phyloP scores from a whole-genome alignment of 1,140 invertebrate genomes.

The Tetranychus cinnabarinus region DNA sequence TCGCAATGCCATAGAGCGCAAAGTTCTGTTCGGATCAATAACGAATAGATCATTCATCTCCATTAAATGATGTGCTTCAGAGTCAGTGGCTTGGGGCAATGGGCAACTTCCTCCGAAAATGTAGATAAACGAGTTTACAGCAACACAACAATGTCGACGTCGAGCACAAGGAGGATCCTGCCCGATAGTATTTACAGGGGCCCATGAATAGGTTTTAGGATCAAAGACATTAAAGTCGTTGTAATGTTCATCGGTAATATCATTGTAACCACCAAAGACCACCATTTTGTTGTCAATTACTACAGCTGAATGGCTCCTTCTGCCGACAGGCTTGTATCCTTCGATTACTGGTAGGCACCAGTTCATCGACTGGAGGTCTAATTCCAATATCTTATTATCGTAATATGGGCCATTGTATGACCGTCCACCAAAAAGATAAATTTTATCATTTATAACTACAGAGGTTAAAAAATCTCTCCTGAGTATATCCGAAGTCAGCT shows the following conservation, averaged over 20 bases:
- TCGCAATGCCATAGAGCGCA: no score
- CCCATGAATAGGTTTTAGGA: slow-evolving; percentile 34
- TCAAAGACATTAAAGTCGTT: slow-evolving; percentile 52
- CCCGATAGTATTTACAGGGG: slow-evolving; percentile 30
- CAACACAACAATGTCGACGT: slow-evolving; percentile 48
- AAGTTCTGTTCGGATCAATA: no score
- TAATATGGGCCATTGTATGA: slow-evolving; percentile 47
- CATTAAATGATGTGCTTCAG: no score
- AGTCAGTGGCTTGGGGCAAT: no score
- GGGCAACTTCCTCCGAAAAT: slow-evolving; percentile 59
- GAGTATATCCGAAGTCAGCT: slow-evolving; percentile 33
- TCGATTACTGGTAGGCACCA: slow-evolving; percentile 37
- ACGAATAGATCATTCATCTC: no score
- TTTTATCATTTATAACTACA: slow-evolving; percentile 38
- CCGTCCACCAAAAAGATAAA: slow-evolving; percentile 69
- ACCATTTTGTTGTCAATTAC: slow-evolving; percentile 46
- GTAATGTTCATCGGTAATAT: slow-evolving; percentile 42
- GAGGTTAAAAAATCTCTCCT: slow-evolving; percentile 70
- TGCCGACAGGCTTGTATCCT: slow-evolving; percentile 36
- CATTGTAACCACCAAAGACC: slow-evolving; percentile 69
- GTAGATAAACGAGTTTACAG: slow-evolving; percentile 41
- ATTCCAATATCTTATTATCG: slow-evolving; percentile 44
- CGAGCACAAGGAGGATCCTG: slow-evolving; percentile 39
- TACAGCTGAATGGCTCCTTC: slow-evolving; percentile 67
- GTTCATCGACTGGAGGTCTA: slow-evolving; percentile 38